phyloP scores from a whole-genome alignment of 2,888 invertebrate species.

The Drosophila neoperkinsi region DNA sequence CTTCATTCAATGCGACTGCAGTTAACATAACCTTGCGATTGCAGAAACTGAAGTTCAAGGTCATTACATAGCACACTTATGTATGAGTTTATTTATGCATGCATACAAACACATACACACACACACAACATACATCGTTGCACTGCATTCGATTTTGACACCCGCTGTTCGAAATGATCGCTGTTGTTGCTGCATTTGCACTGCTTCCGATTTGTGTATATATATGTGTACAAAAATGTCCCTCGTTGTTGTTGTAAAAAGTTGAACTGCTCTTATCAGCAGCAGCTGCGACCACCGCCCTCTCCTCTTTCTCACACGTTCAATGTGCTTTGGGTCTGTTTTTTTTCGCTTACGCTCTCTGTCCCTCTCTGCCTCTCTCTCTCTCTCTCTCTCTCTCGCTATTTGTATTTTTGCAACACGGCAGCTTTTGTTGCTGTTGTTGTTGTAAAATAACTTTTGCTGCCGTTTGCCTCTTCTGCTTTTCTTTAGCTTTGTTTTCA shows the following conservation, averaged over 20 bases:
- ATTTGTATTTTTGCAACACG: conserved; percentile 51
- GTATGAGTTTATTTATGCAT: conserved; percentile 2
- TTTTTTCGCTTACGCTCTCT: conserved; percentile 11
- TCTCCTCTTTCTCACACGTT: conserved; percentile 35
- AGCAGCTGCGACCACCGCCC: conserved; percentile 47
- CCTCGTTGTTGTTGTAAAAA: conserved; percentile 37
- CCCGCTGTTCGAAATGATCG: conserved; percentile 32
- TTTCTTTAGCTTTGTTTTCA: conserved; percentile 49
- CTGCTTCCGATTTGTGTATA: conserved; percentile 20
- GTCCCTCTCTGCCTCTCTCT: conserved; percentile 3
- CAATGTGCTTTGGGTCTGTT: conserved; percentile 8
- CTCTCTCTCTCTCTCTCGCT: conserved; percentile 6
- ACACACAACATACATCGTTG: conserved; percentile 8
- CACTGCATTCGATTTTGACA: conserved; percentile 24
- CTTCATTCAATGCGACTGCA: conserved; percentile 26
- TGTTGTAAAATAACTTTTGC: conserved; percentile 60
- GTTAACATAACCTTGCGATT: conserved; percentile 31
- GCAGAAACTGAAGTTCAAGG: conserved; percentile 70
- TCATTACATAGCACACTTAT: conserved; percentile 56
- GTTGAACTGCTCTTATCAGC: conserved; percentile 60
- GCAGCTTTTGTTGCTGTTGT: conserved; percentile 41
- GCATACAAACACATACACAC: neutral
- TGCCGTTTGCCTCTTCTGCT: conserved; percentile 51
- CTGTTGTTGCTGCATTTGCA: conserved; percentile 18
- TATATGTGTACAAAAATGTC: conserved; percentile 1